Conservation (phyloP, 2,797 vertebrate species). For the Xyrichtys novacula region DNA sequence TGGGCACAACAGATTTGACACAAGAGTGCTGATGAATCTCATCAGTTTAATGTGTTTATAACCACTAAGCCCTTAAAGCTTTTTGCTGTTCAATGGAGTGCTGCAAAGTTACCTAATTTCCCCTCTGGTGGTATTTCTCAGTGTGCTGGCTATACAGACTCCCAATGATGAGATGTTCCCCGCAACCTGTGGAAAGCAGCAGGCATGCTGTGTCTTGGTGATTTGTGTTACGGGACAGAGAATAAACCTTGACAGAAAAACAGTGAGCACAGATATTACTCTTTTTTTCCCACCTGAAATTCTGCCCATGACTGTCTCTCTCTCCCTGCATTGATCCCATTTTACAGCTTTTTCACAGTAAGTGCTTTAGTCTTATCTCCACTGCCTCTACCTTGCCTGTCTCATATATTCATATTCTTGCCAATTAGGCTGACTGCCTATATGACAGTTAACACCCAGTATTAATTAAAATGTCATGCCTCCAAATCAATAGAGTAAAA, state of each 20-base stretch:
- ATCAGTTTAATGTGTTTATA: conserved; percentile 88
- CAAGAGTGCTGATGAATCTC: conserved; percentile 88
- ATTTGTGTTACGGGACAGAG: conserved; percentile 73
- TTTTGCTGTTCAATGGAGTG: conserved; percentile 88
- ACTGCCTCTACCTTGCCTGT: conserved; percentile 76
- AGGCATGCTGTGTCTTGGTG: conserved; percentile 72
- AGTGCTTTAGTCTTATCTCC: conserved; percentile 79
- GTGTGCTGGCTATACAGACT: conserved; percentile 60
- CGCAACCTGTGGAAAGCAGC: conserved; percentile 75
- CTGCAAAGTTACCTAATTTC: conserved; percentile 85
- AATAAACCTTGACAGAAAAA: conserved; percentile 78
- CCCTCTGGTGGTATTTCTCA: conserved; percentile 74
- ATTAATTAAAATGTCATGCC: conserved; percentile 87
- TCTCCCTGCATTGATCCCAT: conserved; percentile 74
- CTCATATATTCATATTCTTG: conserved; percentile 59
- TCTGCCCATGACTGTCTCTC: conserved; percentile 75
- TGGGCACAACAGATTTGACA: conserved; percentile 84
- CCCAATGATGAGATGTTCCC: conserved; percentile 57
- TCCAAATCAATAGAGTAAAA: conserved; percentile 86
- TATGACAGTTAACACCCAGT: conserved; percentile 82
- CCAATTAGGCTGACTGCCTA: conserved; percentile 72
- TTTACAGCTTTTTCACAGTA: conserved; percentile 78
- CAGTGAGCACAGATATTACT: conserved; percentile 73
- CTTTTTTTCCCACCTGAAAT: conserved; percentile 71
- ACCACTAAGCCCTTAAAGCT: conserved; percentile 84